Conservation (phyloP, 2,888 invertebrate species). For the Halictus ligatus region DNA sequence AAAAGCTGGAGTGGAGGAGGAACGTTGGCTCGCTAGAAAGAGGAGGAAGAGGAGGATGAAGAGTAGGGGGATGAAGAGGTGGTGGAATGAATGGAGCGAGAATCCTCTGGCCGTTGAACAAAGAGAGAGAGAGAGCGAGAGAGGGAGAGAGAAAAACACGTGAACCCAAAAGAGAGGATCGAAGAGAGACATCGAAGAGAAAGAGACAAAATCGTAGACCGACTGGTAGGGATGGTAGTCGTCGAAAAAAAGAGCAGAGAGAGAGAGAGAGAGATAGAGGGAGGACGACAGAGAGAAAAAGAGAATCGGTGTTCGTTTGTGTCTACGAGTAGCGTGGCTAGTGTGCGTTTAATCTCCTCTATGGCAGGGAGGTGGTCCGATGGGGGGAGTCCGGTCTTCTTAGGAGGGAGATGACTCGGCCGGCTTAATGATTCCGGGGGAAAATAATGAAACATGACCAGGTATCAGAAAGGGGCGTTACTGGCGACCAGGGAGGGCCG, state of each 20-base stretch:
- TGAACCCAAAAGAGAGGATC: background rate
- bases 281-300: conserved; percentile 33
- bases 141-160: background rate
- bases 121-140: background rate
- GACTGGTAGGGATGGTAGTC: background rate
- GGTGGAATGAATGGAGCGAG: conserved; percentile 36
- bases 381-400: conserved; percentile 67
- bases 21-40: conserved; percentile 18
- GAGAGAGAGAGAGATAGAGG: background rate
- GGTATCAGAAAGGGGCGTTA: conserved; percentile 79
- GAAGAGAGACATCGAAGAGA: conserved; percentile 3
- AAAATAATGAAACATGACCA: conserved; percentile 82
- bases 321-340: conserved; percentile 8
- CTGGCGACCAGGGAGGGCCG: conserved; percentile 47
- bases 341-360: conserved; percentile 71
- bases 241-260: background rate
- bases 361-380: conserved; percentile 63
- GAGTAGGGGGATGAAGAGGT: conserved; percentile 27
- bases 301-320: conserved; percentile 37
- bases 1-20: conserved; percentile 56
- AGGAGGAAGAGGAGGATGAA: conserved; percentile 38
- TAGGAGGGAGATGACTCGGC: conserved; percentile 75
- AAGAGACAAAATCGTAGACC: conserved; percentile 9
- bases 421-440: conserved; percentile 79
- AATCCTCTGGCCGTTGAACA: background rate